Evolutionary conservation across 2,888 invertebrate genomes (phyloP).

Genomic region (Hermaeophaga mercurialis): DNA sequence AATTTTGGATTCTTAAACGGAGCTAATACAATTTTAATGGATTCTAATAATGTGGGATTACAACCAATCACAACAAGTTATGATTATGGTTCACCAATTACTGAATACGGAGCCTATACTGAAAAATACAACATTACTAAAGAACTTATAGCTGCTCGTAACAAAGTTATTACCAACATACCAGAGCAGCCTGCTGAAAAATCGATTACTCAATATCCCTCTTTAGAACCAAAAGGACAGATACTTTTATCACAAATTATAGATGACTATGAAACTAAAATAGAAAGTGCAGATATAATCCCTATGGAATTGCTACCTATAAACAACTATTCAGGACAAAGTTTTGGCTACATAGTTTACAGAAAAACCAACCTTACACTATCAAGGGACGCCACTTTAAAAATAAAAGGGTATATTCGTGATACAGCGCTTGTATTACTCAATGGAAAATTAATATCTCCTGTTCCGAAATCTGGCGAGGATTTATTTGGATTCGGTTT

Average conservation of each 20-base stretch:
- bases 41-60: slow-evolving; percentile 64
- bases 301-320: slow-evolving; percentile 54
- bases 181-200: slow-evolving; percentile 63
- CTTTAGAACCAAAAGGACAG: slow-evolving; percentile 33
- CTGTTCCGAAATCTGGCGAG: slow-evolving; percentile 36
- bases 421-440: slow-evolving; percentile 61
- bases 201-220: slow-evolving; percentile 41
- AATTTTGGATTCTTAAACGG: slow-evolving; percentile 15
- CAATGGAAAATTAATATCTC: slow-evolving; percentile 46
- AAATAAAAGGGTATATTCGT: slow-evolving; percentile 54
- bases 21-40: slow-evolving; percentile 45
- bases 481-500: slow-evolving; percentile 57
- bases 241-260: slow-evolving; percentile 9
- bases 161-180: slow-evolving; percentile 45
- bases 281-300: slow-evolving; percentile 42
- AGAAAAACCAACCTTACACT: slow-evolving; percentile 51
- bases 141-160: slow-evolving; percentile 57
- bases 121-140: slow-evolving; percentile 77
- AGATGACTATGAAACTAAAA: slow-evolving; percentile 29
- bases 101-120: slow-evolving; percentile 88
- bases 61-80: slow-evolving; percentile 64
- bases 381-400: slow-evolving; percentile 44
- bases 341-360: slow-evolving; percentile 64
- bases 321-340: slow-evolving; percentile 60
- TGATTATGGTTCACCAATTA: slow-evolving; percentile 82